Evolutionary conservation across 1,140 invertebrate species (phyloP).

Genomic region (Ectropis grisescens): DNA sequence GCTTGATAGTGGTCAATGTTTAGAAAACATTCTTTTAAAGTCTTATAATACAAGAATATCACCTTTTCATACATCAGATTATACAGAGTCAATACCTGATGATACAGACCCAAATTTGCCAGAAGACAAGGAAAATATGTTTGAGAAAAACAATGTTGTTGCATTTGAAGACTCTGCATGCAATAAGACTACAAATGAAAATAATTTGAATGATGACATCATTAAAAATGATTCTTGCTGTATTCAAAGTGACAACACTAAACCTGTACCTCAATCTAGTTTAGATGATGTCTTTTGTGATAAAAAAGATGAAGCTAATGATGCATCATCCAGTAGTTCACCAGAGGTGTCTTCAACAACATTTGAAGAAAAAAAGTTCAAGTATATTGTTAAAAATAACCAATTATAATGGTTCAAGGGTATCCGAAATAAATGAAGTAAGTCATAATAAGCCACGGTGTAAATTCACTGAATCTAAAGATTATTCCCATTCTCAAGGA

Average conservation of each 20-base stretch:
- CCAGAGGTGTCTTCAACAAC: slow-evolving; percentile 66
- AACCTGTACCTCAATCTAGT: slow-evolving; percentile 32
- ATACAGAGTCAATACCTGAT: slow-evolving; percentile 1
- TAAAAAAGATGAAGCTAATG: slow-evolving; percentile 16
- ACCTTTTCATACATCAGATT: slow-evolving; percentile 1
- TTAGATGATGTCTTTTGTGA: slow-evolving; percentile 25
- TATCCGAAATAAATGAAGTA: slow-evolving; percentile 37
- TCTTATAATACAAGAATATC: slow-evolving; percentile 11
- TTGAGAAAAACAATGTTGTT: no score
- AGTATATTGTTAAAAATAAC: slow-evolving; percentile 52
- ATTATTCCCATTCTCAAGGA: slow-evolving; percentile 21
- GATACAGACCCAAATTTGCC: slow-evolving; percentile 1
- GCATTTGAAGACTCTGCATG: no score
- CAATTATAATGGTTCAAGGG: slow-evolving; percentile 41
- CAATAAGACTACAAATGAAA: no score
- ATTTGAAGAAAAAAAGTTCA: slow-evolving; percentile 46
- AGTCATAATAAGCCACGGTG: slow-evolving; percentile 25
- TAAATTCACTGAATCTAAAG: slow-evolving; percentile 37
- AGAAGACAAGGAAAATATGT: slow-evolving; percentile 10
- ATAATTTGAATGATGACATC: not conserved
- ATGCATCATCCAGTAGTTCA: slow-evolving; percentile 41
- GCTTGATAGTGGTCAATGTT: slow-evolving; percentile 19
- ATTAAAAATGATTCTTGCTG: no score
- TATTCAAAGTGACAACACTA: no score
- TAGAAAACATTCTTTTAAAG: slow-evolving; percentile 31